Evolutionary conservation across 2,888 invertebrate genomes (phyloP).

Genomic region (Chloroclystis v-ata): DNA sequence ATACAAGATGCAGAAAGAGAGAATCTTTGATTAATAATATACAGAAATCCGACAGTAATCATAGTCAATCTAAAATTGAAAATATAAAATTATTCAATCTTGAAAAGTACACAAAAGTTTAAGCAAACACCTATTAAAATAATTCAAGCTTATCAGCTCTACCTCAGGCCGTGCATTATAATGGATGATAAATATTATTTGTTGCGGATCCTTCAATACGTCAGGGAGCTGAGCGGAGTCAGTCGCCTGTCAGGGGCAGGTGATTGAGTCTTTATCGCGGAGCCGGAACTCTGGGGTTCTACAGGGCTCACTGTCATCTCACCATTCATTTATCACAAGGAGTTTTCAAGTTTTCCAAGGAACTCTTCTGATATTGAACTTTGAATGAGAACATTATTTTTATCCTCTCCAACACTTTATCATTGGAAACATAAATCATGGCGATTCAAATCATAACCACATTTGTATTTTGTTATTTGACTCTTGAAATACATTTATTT

Average conservation of each 20-base stretch:
- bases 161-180: conserved; percentile 46
- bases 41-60: neutral
- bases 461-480: neutral
- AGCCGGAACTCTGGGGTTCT: conserved; percentile 48
- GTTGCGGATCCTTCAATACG: conserved; percentile 42
- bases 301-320: conserved; percentile 51
- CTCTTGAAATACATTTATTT: neutral
- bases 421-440: conserved; percentile 12
- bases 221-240: conserved; percentile 38
- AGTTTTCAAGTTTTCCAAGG: conserved; percentile 37
- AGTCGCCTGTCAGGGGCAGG: conserved; percentile 54
- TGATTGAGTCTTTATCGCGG: conserved; percentile 64
- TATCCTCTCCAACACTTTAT: conserved; percentile 11
- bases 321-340: conserved; percentile 53
- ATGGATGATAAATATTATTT: conserved; percentile 50
- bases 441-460: conserved; percentile 8
- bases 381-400: conserved; percentile 16
- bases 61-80: neutral
- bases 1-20: neutral
- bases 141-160: conserved; percentile 40
- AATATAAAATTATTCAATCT: too few relatives aligned
- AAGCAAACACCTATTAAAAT: conserved; percentile 20
- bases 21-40: neutral
- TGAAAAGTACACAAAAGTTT: conserved; percentile 4
- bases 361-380: conserved; percentile 29